These are phyloP conservation scores for Ryuthela nishihirai DNA, from an alignment of 2,888 invertebrate species.

Conservation along the genomic window DNA sequence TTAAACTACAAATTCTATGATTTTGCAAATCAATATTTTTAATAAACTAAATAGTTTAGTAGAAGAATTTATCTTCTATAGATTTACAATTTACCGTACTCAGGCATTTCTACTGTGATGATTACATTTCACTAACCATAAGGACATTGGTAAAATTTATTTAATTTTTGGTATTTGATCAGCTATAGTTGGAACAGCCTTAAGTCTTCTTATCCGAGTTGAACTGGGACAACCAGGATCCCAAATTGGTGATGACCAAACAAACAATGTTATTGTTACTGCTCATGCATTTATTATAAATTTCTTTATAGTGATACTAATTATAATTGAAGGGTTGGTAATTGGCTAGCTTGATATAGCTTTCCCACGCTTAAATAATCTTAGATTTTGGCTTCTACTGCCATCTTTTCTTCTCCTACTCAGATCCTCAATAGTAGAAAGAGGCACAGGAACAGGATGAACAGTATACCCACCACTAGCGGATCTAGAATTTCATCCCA, in stretches of 20 bases:
- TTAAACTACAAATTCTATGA: too few species aligned
- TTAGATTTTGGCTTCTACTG: too few species aligned
- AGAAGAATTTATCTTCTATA: too few species aligned
- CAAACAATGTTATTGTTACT: constrained; percentile 75
- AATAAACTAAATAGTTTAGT: too few species aligned
- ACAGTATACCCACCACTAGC: constrained; percentile 70
- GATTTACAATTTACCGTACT: too few species aligned
- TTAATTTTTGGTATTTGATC: constrained; percentile 59
- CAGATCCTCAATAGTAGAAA: too few species aligned
- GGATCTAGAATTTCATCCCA: too few species aligned
- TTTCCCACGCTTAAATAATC: constrained; percentile 74
- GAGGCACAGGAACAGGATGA: constrained; percentile 72
- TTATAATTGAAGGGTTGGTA: constrained; percentile 74
- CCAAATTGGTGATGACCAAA: constrained; percentile 68
- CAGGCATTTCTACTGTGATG: constrained; percentile 59
- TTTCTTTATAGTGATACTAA: too few species aligned
- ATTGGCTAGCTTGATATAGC: constrained; percentile 73
- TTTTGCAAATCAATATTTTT: too few species aligned
- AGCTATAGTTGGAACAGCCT: constrained; percentile 64
- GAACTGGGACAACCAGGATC: constrained; percentile 68
- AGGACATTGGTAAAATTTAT: constrained; percentile 71
- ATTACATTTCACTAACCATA: constrained; percentile 67
- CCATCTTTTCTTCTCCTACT: constrained; percentile 63
- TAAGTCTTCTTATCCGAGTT: constrained; percentile 67
- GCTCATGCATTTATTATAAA: too few species aligned